Evolutionary conservation across 1,140 invertebrate genomes (phyloP).

Genomic region (Polypedilum vanderplanki): DNA sequence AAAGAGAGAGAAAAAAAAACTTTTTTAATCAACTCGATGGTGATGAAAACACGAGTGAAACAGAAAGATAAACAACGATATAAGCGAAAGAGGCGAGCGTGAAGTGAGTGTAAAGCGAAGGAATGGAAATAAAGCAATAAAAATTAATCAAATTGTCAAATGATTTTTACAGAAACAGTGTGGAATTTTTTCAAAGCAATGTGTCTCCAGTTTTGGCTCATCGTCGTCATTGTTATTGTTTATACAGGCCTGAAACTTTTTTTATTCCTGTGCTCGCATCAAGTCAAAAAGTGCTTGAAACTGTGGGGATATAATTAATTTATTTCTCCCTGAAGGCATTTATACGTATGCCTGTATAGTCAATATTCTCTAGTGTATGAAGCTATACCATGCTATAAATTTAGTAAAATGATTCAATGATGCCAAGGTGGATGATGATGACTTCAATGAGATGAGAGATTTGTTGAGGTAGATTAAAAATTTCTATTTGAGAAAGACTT

Average conservation of each 20-base stretch:
- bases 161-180: background rate
- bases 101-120: background rate
- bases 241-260: constrained; percentile 3
- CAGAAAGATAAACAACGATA: constrained; percentile 2
- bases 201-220: background rate
- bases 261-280: background rate
- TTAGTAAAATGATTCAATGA: no score
- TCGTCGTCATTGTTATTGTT: constrained; percentile 11
- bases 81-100: background rate
- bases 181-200: background rate
- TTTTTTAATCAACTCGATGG: constrained; percentile 12
- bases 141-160: constrained; percentile 20
- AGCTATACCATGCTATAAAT: no score
- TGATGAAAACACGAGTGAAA: constrained; percentile 8
- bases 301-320: constrained; percentile 1
- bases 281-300: no score
- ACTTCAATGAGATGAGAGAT: background rate
- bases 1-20: background rate
- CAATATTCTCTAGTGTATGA: no score
- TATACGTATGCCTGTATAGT: no score
- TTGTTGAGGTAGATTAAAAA: background rate
- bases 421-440: no score
- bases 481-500: background rate
- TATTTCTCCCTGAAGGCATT: constrained; percentile 12
- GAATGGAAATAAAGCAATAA: constrained; percentile 19